Conservation (phyloP, 2,113 vertebrate species). For the Tragelaphus buxtoni region DNA sequence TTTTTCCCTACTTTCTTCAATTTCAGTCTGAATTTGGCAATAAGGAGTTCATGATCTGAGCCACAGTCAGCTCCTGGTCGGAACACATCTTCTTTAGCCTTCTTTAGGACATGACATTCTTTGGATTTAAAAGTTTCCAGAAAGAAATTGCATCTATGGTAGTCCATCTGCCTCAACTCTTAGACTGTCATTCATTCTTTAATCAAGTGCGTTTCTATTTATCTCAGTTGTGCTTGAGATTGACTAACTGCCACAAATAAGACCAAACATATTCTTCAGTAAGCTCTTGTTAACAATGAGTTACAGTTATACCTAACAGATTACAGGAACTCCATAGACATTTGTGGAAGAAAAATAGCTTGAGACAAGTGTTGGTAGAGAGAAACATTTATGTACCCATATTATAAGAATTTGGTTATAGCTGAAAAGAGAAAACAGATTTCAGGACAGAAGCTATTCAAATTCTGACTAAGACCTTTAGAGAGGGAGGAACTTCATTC, state of each 20-base stretch:
- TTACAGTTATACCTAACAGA: not conserved
- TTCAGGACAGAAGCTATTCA: not conserved
- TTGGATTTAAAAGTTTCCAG: constrained; percentile 15
- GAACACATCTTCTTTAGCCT: not conserved
- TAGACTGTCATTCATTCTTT: not conserved
- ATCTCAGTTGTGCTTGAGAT: not conserved
- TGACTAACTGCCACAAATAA: not conserved
- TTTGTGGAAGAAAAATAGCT: not conserved
- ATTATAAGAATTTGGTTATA: not conserved
- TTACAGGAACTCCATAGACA: not conserved
- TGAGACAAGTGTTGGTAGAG: not conserved
- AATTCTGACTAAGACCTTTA: not conserved
- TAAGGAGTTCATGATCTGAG: too few relatives aligned
- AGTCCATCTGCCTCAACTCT: not conserved
- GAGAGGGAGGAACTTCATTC: not conserved
- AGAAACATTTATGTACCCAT: not conserved
- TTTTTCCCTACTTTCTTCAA: too few relatives aligned
- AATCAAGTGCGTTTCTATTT: not conserved
- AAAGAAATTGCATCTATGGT: not conserved
- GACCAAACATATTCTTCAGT: not conserved
- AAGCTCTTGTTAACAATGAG: not conserved
- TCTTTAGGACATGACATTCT: not conserved
- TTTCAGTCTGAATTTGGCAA: too few relatives aligned
- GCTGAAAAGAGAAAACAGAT: not conserved
- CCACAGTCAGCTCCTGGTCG: too few relatives aligned